These are phyloP conservation scores for Microctenopoma lineatum DNA, from an alignment of 2,797 vertebrate genomes.

Conservation along the genomic window DNA sequence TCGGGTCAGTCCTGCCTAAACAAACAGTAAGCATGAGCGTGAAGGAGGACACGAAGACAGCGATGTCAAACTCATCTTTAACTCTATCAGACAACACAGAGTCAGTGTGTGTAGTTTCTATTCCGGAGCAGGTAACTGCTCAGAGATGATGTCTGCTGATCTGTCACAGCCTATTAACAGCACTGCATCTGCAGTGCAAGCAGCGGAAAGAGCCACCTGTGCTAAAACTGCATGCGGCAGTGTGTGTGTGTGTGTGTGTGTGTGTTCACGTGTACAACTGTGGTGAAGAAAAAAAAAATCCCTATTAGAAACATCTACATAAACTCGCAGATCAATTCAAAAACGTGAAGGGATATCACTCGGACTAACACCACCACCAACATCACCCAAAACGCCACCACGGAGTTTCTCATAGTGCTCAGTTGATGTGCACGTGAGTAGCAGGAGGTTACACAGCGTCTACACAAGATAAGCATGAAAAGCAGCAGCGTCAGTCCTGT, in stretches of 20 bases:
- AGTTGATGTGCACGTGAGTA: background rate
- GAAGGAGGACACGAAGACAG: conserved; percentile 8
- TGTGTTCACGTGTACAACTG: background rate
- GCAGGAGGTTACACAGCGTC: background rate
- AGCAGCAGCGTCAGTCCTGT: too few species aligned
- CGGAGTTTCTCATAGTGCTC: background rate
- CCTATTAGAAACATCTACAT: conserved; percentile 26
- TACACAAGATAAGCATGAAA: too few species aligned
- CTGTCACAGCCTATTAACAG: conserved; percentile 55
- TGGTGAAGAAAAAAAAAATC: conserved; percentile 17
- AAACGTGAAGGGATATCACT: conserved; percentile 9
- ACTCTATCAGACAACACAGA: background rate
- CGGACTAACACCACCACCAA: conserved; percentile 13
- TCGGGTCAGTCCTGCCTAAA: conserved; percentile 22
- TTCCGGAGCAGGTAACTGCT: conserved; percentile 43
- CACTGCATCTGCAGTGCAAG: conserved; percentile 25
- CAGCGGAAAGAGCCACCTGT: conserved; percentile 61
- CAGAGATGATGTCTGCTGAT: conserved; percentile 49
- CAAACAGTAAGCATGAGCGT: background rate
- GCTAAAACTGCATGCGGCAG: conserved; percentile 18
- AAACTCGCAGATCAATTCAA: conserved; percentile 15
- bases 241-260: background rate
- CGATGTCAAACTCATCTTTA: conserved; percentile 9
- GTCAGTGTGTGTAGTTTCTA: conserved; percentile 26
- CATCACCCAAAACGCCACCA: background rate